Evolutionary conservation across 2,113 vertebrate species (phyloP).

Genomic region (Phocoena sinus): DNA sequence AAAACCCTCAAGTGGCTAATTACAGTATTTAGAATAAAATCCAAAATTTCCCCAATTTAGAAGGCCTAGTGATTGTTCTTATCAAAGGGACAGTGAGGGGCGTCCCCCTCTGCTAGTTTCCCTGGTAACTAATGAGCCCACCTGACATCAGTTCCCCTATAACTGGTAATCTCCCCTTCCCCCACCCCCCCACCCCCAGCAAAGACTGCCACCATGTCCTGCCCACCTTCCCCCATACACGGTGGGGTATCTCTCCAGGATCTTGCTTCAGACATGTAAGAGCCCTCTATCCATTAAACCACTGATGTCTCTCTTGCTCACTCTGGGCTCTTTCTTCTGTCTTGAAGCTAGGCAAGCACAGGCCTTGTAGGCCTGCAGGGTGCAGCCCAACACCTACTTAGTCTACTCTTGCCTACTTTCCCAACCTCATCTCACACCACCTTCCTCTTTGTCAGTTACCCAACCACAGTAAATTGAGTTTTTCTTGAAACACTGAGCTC

Average conservation of each 20-base stretch:
- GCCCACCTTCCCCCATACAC: neutral
- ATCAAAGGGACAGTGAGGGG: neutral
- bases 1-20: neutral
- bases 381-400: neutral
- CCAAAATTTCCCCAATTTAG: neutral
- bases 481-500: neutral
- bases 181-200: accelerated
- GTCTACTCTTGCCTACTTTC: neutral
- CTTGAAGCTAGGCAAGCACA: neutral
- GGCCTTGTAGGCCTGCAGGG: neutral
- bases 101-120: neutral
- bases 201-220: neutral
- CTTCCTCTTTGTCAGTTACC: neutral
- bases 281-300: neutral
- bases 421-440: neutral
- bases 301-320: neutral
- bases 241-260: neutral
- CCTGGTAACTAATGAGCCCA: neutral
- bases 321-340: neutral
- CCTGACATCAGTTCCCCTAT: neutral
- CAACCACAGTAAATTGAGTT: neutral
- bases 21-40: neutral
- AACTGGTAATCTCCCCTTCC: neutral
- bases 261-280: neutral
- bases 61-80: neutral